These are phyloP conservation scores for Cichlasoma orientale DNA, from an alignment of 2,797 vertebrate species.

Conservation along the genomic window DNA sequence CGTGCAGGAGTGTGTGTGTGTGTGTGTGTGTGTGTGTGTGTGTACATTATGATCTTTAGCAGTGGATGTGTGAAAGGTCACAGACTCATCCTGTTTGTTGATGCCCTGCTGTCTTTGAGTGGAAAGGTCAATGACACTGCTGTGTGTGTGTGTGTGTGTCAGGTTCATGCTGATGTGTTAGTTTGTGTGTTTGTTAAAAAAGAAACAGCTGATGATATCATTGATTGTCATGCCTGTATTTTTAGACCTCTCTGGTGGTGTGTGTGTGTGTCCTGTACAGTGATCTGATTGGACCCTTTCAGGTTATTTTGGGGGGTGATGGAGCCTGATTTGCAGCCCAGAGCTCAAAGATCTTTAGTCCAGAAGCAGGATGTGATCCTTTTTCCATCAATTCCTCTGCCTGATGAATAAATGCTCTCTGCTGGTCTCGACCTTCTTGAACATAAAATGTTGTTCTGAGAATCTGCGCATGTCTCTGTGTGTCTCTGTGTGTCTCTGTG, in stretches of 20 bases:
- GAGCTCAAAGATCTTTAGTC: neutral
- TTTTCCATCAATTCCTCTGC: neutral
- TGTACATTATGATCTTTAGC: conserved; percentile 44
- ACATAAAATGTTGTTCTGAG: neutral
- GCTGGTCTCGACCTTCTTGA: neutral
- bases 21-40: conserved; percentile 19
- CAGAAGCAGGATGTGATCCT: neutral
- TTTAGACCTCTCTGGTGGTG: neutral
- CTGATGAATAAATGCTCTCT: neutral
- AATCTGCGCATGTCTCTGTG: too few species aligned
- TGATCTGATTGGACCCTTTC: neutral
- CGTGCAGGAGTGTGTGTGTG: rapidly evolving
- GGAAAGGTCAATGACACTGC: conserved; percentile 65
- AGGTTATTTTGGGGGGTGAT: neutral
- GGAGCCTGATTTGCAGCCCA: neutral
- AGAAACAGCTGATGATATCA: neutral
- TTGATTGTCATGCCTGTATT: neutral
- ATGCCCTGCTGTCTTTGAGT: conserved; percentile 64
- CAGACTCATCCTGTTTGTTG: conserved; percentile 71
- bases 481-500: too few species aligned
- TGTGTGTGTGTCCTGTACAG: rapidly evolving
- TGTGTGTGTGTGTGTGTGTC: conserved; percentile 44
- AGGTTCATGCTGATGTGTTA: neutral
- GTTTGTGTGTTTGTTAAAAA: conserved; percentile 6
- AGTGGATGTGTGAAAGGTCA: conserved; percentile 73